Base-by-base conservation (phyloP, 1,140 invertebrate species). In the Drosophila rufa region DNA sequence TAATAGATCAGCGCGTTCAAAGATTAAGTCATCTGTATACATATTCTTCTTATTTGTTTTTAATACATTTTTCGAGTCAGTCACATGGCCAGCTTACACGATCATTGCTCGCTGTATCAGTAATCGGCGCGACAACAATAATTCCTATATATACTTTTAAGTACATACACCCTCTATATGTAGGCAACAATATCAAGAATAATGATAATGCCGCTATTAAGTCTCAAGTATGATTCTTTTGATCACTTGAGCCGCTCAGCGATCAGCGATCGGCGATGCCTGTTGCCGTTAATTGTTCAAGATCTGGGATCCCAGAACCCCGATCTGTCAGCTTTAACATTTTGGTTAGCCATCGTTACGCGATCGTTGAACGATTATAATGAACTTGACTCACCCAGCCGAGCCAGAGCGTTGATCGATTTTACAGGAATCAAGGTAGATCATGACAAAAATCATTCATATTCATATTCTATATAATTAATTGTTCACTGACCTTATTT, bases 41-140 rank as follows among this genome's bases (percentile, higher is more conserved):
- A 11, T 25, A 25, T 25, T 25, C 15, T 6, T 22, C 27, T n/a
- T 65, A 22, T 40, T 45, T 11, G 19, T 45, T 50, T 25, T 56
- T 45, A 12, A 12, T 47, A 33, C 2, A 47, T 66, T 60, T 69
- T 74, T 57, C 14, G 15, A 43, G 42, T 38, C 36, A 56, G 56
- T 87, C 80, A 87, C 82, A 86, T 82, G 75, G 80, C 58, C 30
- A 61, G 62, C 53, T 65, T 85, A 87, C 79, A 86, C 79, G 82
- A 84, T 67, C 74, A 68, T 59, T 79, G 50, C 56, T 59, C 81
- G 80, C 67, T 66, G 53, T 43, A 36, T 47, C 77, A 75, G 59
- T 75, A 69, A 69, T 83, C 65, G 61, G 53, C 48, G 9, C 74
- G 71, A 75, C 55, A 75, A 62, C 43, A 42, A 59, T 48, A 71